Evolutionary conservation across 2,888 invertebrate genomes (phyloP).

Genomic region (Cantharis nigra): DNA sequence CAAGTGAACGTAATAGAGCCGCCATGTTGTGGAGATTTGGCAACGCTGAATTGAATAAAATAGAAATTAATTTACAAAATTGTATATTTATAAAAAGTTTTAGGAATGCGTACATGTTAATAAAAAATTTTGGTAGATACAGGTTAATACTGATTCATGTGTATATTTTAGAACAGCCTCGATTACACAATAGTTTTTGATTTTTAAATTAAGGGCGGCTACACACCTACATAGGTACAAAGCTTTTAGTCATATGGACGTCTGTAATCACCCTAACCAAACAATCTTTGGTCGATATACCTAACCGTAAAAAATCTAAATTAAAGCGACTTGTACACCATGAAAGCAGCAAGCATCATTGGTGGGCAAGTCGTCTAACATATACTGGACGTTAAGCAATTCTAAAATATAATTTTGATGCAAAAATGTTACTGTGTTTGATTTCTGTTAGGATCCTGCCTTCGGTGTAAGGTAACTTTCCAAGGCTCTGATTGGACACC

Average conservation of each 20-base stretch:
- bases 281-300: neutral
- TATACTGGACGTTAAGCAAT: neutral
- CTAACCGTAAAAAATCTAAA: neutral
- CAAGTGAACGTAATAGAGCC: too few relatives aligned
- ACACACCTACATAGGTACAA: neutral
- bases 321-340: neutral
- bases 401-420: neutral
- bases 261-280: neutral
- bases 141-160: neutral
- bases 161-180: neutral
- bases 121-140: neutral
- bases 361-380: neutral
- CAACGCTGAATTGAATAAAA: neutral
- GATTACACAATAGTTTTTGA: neutral
- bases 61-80: neutral
- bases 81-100: slow-evolving; percentile 1
- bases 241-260: neutral
- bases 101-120: neutral
- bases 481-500: neutral
- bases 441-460: neutral
- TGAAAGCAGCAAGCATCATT: neutral
- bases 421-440: neutral
- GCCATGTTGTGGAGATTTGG: too few relatives aligned
- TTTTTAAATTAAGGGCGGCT: neutral
- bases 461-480: neutral